Evolutionary conservation across 2,888 invertebrate species (phyloP), one percentile per base, ranked within the genome.

Genomic region (Oconnorella tubifera): DNA sequence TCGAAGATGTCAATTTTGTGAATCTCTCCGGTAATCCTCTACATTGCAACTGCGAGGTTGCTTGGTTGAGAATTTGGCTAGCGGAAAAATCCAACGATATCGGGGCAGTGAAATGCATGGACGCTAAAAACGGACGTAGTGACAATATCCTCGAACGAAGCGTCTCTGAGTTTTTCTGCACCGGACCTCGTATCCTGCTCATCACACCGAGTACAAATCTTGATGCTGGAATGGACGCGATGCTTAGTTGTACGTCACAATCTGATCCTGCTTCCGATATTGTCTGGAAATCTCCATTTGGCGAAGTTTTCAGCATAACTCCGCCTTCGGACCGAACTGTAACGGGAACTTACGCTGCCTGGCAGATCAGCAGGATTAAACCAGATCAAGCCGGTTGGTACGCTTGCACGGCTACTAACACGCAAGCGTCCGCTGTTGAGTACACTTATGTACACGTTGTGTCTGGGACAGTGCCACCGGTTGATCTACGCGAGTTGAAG

Each of bases 11-110:
- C 19, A 14, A 29, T 1, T 14, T 6, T 6, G 28, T 70, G 19
- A 10, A 28, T 14, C 25, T 64, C 27, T 40, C 57, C 28, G 64
- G 58, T 6, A 70, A 70, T 40, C 70, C 70, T 3, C 50, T 66
- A 31, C 70, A 70, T 55, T 70, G 70, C 33, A 70, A 70, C 57
- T 70, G 70, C 51, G 70, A 70, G 63, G 61, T 67, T 60, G 3
- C 27, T 10, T 70, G 70, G 70, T 67, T 62, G 48, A 23, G 60
- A 29, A 3, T 55, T 14, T 70, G 70, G 70, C 49, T 68, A 29
- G 48, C 49, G n/a, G 25, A 33, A 32, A 32, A 32, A 19, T 4
- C 49, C 19, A 33, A 29, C 6, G 32, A 31, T 4, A 33, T 50
- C 0, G 62, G 62, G 4, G 25, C 48, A 0, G 27, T 32, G 2